Evolutionary conservation across 2,797 vertebrate genomes (phyloP).

Genomic region (Sebastolobus alascanus): DNA sequence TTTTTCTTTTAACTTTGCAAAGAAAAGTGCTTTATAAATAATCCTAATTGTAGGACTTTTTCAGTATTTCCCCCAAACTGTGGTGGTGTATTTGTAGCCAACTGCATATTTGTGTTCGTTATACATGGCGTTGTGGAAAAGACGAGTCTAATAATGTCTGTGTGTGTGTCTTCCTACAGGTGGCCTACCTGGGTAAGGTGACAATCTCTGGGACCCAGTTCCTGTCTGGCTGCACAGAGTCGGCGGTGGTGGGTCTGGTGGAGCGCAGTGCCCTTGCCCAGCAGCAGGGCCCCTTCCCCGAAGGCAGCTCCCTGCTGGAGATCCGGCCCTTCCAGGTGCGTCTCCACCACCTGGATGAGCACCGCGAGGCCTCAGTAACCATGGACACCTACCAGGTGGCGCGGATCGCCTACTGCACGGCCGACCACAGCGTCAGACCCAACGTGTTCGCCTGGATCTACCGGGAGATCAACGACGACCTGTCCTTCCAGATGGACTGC

Average conservation of each 20-base stretch:
- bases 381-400: slow-evolving; percentile 99
- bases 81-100: background rate
- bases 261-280: slow-evolving; percentile 86
- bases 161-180: slow-evolving; percentile 84
- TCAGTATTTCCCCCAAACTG: background rate
- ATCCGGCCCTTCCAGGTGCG: slow-evolving; percentile 98
- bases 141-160: slow-evolving; percentile 12
- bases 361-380: slow-evolving; percentile 91
- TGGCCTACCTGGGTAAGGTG: slow-evolving; percentile 96
- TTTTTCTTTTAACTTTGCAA: background rate
- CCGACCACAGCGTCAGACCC: slow-evolving; percentile 94
- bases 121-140: background rate
- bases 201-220: slow-evolving; percentile 95
- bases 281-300: slow-evolving; percentile 84
- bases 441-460: slow-evolving; percentile 99
- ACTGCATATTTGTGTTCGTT: background rate
- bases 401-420: slow-evolving; percentile 98
- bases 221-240: slow-evolving; percentile 96
- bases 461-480: slow-evolving; percentile 98
- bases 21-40: background rate
- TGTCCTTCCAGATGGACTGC: slow-evolving; percentile 99
- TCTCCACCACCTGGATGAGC: slow-evolving; percentile 94
- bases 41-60: background rate
- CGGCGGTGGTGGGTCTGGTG: slow-evolving; percentile 95
- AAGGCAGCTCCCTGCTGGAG: slow-evolving; percentile 91